Percentiles rank a stretch among this genome's conserved stretches.
Evolutionary conservation across 2,888 invertebrate species (phyloP).

Genomic region (Ferdinandea cuprea): DNA sequence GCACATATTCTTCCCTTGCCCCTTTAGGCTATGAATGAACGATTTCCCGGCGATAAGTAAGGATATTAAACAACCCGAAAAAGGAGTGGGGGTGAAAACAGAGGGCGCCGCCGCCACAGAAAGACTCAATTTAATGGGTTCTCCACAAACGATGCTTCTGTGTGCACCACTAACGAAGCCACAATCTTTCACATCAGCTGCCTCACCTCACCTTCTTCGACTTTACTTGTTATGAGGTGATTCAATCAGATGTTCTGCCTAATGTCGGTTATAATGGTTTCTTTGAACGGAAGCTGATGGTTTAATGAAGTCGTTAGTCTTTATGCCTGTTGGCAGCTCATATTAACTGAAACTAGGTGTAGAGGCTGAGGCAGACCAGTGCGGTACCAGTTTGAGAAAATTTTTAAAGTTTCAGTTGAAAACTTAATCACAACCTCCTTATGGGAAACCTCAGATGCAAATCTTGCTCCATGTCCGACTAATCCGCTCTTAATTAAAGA

Average conservation of each 20-base stretch:
- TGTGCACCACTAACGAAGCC: conserved; percentile 68
- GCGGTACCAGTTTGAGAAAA: neutral
- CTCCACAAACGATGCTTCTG: conserved; percentile 68
- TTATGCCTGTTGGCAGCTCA: conserved; percentile 74
- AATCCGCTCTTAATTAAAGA: conserved; percentile 83
- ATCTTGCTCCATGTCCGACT: conserved; percentile 80
- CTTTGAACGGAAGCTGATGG: conserved; percentile 76
- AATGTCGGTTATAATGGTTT: conserved; percentile 75
- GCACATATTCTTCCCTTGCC: conserved; percentile 73
- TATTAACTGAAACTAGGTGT: conserved; percentile 36
- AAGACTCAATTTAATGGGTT: conserved; percentile 74
- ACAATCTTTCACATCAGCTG: conserved; percentile 73
- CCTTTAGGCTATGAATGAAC: conserved; percentile 74
- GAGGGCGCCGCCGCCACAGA: conserved; percentile 63
- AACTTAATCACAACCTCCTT: conserved; percentile 53
- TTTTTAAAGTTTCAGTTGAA: conserved; percentile 58
- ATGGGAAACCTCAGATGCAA: conserved; percentile 82
- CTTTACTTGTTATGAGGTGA: conserved; percentile 73
- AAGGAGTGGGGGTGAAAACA: conserved; percentile 39
- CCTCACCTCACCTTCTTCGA: conserved; percentile 64
- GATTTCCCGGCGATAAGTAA: conserved; percentile 74
- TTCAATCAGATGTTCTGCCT: conserved; percentile 73
- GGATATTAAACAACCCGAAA: conserved; percentile 74
- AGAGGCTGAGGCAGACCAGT: neutral
- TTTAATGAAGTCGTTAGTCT: conserved; percentile 76